Conservation (phyloP, 2,113 vertebrate species). For the Xenopus borealis region DNA sequence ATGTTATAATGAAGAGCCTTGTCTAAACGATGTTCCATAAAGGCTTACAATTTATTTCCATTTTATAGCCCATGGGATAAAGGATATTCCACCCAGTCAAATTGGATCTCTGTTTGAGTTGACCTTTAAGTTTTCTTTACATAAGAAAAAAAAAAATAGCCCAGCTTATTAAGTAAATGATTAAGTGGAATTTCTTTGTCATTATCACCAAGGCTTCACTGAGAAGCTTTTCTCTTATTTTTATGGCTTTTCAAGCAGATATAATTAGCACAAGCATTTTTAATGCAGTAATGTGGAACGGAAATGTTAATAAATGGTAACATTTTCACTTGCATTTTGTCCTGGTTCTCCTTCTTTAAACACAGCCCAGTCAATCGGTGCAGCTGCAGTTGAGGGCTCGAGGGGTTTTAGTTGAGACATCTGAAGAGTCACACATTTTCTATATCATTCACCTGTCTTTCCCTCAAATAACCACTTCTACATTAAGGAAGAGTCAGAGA, state of each 20-base stretch:
- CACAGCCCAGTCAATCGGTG: too few relatives aligned
- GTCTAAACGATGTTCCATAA: constrained; percentile 38
- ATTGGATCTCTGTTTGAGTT: constrained; percentile 17
- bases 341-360: too few relatives aligned
- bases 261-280: not conserved
- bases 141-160: constrained; percentile 19
- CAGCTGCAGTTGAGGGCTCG: too few relatives aligned
- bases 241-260: constrained; percentile 2
- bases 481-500: too few relatives aligned
- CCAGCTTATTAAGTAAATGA: constrained; percentile 29
- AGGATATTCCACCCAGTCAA: constrained; percentile 14
- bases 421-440: too few relatives aligned
- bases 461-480: too few relatives aligned
- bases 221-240: not conserved
- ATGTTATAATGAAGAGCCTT: constrained; percentile 28
- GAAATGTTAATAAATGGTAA: too few relatives aligned
- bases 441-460: too few relatives aligned
- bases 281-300: not conserved
- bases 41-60: constrained; percentile 32
- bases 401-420: too few relatives aligned
- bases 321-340: too few relatives aligned
- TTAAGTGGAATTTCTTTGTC: constrained; percentile 27
- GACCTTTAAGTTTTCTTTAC: constrained; percentile 40
- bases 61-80: constrained; percentile 41
- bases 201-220: not conserved